Evolutionary conservation across 2,888 invertebrate species (phyloP).

Genomic region (Teleogryllus oceanicus): DNA sequence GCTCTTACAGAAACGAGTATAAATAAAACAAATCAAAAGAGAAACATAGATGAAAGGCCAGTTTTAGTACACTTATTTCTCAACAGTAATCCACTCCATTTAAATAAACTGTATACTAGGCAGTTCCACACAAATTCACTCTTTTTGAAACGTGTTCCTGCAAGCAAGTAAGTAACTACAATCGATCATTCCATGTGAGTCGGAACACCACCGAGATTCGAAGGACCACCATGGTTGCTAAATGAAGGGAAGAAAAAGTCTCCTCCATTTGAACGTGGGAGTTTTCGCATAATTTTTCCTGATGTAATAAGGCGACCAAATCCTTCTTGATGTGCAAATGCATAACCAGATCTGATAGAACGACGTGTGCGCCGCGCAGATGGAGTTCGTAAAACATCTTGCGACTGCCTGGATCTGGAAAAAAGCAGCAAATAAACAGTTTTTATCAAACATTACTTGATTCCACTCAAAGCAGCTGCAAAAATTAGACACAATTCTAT

Average conservation of each 20-base stretch:
- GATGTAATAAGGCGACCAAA: conserved; percentile 96
- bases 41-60: neutral
- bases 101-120: too few relatives aligned
- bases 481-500: neutral
- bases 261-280: conserved; percentile 61
- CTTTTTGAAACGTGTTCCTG: too few relatives aligned
- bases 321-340: conserved; percentile 97
- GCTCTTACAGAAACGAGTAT: neutral
- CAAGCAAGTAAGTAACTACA: too few relatives aligned
- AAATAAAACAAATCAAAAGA: neutral
- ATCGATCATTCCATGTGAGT: neutral
- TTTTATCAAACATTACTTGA: neutral
- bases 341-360: conserved; percentile 93
- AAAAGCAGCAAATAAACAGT: conserved; percentile 18
- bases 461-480: neutral
- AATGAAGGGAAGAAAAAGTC: conserved; percentile 67
- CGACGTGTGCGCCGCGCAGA: conserved; percentile 85
- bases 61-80: too few relatives aligned
- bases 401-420: conserved; percentile 62
- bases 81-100: too few relatives aligned
- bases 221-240: conserved; percentile 32
- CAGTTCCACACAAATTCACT: too few relatives aligned
- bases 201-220: conserved; percentile 18
- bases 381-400: conserved; percentile 77
- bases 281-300: conserved; percentile 89